These are phyloP conservation scores for Cremastobaeus sp. DNA, from an alignment of 2,888 invertebrate species.

Conservation along the genomic window DNA sequence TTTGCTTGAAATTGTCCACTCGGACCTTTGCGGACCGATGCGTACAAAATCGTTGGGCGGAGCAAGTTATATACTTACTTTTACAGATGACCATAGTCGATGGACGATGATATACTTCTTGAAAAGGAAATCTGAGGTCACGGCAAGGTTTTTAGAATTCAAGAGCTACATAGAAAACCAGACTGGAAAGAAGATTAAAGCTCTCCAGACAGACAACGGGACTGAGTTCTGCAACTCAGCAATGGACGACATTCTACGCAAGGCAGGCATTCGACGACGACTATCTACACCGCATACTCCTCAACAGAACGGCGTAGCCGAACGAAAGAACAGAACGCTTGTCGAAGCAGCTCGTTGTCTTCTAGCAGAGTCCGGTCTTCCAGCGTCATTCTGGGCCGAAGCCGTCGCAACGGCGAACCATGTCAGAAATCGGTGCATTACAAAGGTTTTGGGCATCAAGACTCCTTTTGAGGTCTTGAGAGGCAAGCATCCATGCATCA, in stretches of 20 bases:
- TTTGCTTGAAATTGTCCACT: constrained; percentile 16
- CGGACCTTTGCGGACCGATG: constrained; percentile 36
- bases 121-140: constrained; percentile 28
- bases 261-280: neutral
- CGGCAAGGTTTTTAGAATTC: constrained; percentile 38
- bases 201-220: constrained; percentile 49
- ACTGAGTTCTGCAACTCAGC: constrained; percentile 33
- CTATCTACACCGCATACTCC: neutral
- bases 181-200: constrained; percentile 47
- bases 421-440: constrained; percentile 29
- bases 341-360: constrained; percentile 55
- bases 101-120: constrained; percentile 54
- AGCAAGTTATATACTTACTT: constrained; percentile 39
- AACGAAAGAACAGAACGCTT: constrained; percentile 57
- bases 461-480: constrained; percentile 39
- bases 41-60: constrained; percentile 15
- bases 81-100: constrained; percentile 11
- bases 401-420: constrained; percentile 35
- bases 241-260: constrained; percentile 1
- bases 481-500: constrained; percentile 1
- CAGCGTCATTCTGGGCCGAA: constrained; percentile 43
- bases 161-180: constrained; percentile 50
- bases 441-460: constrained; percentile 7
- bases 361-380: constrained; percentile 22
- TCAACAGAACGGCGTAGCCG: neutral